These are phyloP conservation scores for Rhineura floridana DNA, from an alignment of 2,113 vertebrate genomes.

Conservation along the genomic window DNA sequence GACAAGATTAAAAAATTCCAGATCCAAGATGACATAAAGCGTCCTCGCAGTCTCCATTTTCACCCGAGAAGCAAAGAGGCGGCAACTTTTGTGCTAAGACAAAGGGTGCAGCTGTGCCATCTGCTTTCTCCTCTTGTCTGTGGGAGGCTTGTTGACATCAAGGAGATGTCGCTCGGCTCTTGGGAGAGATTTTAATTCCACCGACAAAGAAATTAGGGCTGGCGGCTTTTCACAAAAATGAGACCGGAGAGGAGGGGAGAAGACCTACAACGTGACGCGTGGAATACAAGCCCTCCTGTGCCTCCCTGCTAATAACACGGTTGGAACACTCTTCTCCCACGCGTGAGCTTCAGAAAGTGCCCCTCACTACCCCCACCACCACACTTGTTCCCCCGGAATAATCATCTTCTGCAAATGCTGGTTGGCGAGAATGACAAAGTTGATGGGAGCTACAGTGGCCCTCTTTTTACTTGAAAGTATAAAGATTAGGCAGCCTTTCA, in stretches of 20 bases:
- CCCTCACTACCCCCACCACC: not conserved
- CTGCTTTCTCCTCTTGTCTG: not conserved
- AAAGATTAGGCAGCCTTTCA: not conserved
- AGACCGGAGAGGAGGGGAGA: not conserved
- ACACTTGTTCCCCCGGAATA: not conserved
- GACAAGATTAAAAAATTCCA: not conserved
- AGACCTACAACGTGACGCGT: not conserved
- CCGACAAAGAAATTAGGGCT: constrained; percentile 12
- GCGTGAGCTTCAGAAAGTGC: not conserved
- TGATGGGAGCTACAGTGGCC: not conserved
- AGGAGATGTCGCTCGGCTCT: not conserved
- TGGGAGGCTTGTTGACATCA: constrained; percentile 20
- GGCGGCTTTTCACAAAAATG: constrained; percentile 1
- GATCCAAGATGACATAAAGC: too few species aligned
- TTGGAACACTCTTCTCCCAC: not conserved
- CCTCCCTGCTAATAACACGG: not conserved
- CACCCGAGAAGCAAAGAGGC: not conserved
- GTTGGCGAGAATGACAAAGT: not conserved
- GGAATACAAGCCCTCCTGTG: not conserved
- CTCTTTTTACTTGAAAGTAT: not conserved
- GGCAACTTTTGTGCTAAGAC: not conserved
- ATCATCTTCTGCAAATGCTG: not conserved
- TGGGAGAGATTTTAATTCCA: constrained; percentile 15
- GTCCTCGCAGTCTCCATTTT: not conserved
- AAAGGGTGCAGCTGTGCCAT: constrained; percentile 26